Evolutionary conservation across 2,888 invertebrate genomes (phyloP).

Genomic region (Drosophila paranaensis): DNA sequence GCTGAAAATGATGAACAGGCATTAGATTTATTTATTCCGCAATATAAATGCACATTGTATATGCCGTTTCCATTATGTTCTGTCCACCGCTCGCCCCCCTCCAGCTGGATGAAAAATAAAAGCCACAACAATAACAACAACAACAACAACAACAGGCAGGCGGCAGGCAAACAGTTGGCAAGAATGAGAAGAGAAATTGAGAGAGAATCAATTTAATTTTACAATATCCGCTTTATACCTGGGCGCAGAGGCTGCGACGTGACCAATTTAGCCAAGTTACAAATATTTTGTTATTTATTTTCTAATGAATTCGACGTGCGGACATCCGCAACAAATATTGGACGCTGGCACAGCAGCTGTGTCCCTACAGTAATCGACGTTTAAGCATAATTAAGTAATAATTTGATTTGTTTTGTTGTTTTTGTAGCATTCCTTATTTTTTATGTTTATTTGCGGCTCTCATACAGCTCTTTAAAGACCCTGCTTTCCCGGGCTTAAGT

Average conservation of each 20-base stretch:
- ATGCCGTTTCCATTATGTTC: constrained; percentile 65
- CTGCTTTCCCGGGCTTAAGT: neutral
- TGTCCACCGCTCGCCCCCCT: neutral
- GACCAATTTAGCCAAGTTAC: constrained; percentile 75
- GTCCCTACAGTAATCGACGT: constrained; percentile 56
- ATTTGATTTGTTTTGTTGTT: constrained; percentile 63
- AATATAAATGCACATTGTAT: constrained; percentile 65
- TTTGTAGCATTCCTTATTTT: constrained; percentile 7
- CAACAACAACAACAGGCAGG: constrained; percentile 12
- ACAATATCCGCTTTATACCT: constrained; percentile 77
- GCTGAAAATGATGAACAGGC: constrained; percentile 74
- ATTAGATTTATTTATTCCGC: constrained; percentile 76
- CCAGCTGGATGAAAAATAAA: constrained; percentile 49
- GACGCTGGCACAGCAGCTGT: constrained; percentile 37
- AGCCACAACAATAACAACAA: constrained; percentile 31
- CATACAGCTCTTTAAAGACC: constrained; percentile 9
- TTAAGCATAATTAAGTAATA: constrained; percentile 77
- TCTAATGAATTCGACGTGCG: constrained; percentile 62
- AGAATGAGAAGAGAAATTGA: constrained; percentile 34
- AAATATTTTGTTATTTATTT: constrained; percentile 76
- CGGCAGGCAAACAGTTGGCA: neutral
- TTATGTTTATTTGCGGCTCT: constrained; percentile 15
- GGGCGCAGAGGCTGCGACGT: constrained; percentile 57
- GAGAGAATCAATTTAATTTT: constrained; percentile 78
- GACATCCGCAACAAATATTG: constrained; percentile 35